These are phyloP conservation scores for Gavia stellata DNA, from an alignment of 2,113 vertebrate species.

Conservation along the genomic window DNA sequence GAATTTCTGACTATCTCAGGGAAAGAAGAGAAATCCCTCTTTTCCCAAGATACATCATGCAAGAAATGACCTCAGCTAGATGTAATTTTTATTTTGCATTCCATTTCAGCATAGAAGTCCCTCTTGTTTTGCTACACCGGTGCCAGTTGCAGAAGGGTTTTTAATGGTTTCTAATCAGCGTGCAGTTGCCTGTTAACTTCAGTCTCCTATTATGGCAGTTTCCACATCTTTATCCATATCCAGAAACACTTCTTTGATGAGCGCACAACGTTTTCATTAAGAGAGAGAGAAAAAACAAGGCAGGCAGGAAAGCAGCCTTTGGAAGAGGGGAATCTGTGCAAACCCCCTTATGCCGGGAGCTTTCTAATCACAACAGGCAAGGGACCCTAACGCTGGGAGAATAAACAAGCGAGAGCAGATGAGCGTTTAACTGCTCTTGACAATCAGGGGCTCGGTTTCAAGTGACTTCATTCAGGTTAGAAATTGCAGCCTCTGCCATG, in stretches of 20 bases:
- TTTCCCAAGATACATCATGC: constrained; percentile 23
- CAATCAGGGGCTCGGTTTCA: not conserved
- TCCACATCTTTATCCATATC: not conserved
- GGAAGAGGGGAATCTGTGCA: not conserved
- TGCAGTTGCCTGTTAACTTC: not conserved
- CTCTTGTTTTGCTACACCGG: not conserved
- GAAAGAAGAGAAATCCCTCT: constrained; percentile 14
- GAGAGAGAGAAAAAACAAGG: not conserved
- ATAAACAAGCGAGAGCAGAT: not conserved
- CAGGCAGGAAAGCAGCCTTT: not conserved
- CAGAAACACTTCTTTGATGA: not conserved
- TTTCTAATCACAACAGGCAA: not conserved
- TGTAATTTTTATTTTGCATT: constrained; percentile 43
- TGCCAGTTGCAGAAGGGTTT: not conserved
- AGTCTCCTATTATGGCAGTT: not conserved
- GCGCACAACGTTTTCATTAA: constrained; percentile 17
- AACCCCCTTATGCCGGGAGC: not conserved
- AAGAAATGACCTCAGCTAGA: constrained; percentile 48
- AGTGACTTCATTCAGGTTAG: not conserved
- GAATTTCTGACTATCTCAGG: not conserved
- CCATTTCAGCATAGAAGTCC: constrained; percentile 49
- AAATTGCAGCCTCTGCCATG: not conserved
- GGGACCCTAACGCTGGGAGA: not conserved
- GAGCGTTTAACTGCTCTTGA: not conserved
- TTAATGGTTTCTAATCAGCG: not conserved